Evolutionary conservation across 2,888 invertebrate genomes (phyloP).

Genomic region (Philopedon plagiatum): DNA sequence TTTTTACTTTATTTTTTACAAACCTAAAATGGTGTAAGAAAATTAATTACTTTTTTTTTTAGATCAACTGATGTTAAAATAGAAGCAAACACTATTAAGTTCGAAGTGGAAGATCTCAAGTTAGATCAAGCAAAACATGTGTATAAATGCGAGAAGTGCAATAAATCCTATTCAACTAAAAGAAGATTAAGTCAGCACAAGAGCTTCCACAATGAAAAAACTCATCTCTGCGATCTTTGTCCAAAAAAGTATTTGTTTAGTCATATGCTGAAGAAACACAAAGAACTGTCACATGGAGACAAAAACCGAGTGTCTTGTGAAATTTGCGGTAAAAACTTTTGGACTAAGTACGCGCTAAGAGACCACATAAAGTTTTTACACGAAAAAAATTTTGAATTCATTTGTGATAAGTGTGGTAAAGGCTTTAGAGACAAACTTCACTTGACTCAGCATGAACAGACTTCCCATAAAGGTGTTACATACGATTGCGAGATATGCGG

Average conservation of each 20-base stretch:
- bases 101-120: not conserved
- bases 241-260: slow-evolving; percentile 52
- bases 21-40: too few relatives aligned
- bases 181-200: slow-evolving; percentile 44
- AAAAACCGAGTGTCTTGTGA: slow-evolving; percentile 51
- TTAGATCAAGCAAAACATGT: not conserved
- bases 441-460: slow-evolving; percentile 53
- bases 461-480: slow-evolving; percentile 54
- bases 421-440: slow-evolving; percentile 52
- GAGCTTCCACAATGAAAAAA: slow-evolving; percentile 51
- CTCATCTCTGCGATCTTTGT: slow-evolving; percentile 53
- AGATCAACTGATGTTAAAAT: slow-evolving; percentile 1
- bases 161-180: slow-evolving; percentile 41
- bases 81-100: not conserved
- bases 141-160: slow-evolving; percentile 39
- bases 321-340: slow-evolving; percentile 52
- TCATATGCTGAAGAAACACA: slow-evolving; percentile 51
- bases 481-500: slow-evolving; percentile 56
- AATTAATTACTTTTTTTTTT: too few relatives aligned
- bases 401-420: slow-evolving; percentile 58
- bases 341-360: slow-evolving; percentile 50
- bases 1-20: too few relatives aligned
- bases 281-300: slow-evolving; percentile 50
- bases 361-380: slow-evolving; percentile 59
- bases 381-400: slow-evolving; percentile 68